Conservation (phyloP, 1,140 invertebrate genomes). For the Ectropis grisescens region DNA sequence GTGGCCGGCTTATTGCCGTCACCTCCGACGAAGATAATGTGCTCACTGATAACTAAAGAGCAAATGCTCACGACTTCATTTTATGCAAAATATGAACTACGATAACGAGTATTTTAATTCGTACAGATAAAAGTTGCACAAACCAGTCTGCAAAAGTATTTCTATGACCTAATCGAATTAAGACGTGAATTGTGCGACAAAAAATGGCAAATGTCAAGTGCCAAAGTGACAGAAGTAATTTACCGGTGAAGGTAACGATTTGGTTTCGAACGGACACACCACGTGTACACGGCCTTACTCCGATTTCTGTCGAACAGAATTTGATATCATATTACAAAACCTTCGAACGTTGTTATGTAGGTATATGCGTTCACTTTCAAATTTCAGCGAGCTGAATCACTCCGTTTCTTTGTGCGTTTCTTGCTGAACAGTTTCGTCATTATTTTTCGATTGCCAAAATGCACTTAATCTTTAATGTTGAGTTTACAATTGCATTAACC, state of each 20-base stretch:
- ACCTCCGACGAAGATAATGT: conserved; percentile 19
- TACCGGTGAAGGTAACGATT: conserved; percentile 18
- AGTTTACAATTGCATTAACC: too few relatives aligned
- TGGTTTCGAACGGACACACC: conserved; percentile 15
- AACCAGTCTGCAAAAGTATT: too few relatives aligned
- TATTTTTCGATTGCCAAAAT: too few relatives aligned
- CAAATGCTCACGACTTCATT: conserved; percentile 11
- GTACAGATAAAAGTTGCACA: too few relatives aligned
- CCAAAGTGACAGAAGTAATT: conserved; percentile 11
- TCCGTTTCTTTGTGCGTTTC: too few relatives aligned
- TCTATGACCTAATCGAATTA: too few relatives aligned
- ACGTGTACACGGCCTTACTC: conserved; percentile 22
- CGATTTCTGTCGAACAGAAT: conserved; percentile 19
- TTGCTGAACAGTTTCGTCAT: too few relatives aligned
- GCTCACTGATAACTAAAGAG: conserved; percentile 24
- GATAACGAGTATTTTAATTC: too few relatives aligned
- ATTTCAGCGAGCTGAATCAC: conserved; percentile 1
- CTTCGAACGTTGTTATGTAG: conserved; percentile 11
- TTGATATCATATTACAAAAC: conserved; percentile 20
- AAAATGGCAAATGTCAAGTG: too few relatives aligned
- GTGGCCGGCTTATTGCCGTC: conserved; percentile 17
- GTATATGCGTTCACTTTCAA: conserved; percentile 17
- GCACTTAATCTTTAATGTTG: too few relatives aligned
- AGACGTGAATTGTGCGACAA: too few relatives aligned
- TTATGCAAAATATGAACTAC: too few relatives aligned